These are phyloP conservation scores for Phocides pigmalion DNA, from an alignment of 1,140 invertebrate species.

Conservation along the genomic window DNA sequence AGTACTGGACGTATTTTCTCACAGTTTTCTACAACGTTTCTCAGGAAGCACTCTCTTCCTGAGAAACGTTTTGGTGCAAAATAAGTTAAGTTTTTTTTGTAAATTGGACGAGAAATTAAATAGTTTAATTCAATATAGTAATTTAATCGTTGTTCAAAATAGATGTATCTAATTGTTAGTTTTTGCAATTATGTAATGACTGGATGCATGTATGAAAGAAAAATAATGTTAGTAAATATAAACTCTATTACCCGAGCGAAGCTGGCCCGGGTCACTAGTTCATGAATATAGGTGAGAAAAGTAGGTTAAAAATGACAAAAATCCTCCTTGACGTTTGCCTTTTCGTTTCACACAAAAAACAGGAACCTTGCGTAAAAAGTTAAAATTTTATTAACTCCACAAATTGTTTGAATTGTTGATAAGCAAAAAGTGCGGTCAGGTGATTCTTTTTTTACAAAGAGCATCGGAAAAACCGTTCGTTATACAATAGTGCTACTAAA, in stretches of 20 bases:
- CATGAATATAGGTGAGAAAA: background rate
- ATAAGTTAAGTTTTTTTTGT: too few species aligned
- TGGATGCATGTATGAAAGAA: too few species aligned
- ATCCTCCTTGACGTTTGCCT: background rate
- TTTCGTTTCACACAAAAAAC: background rate
- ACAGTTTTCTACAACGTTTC: too few species aligned
- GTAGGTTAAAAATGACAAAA: background rate
- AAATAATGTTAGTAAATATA: too few species aligned
- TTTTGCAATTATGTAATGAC: too few species aligned
- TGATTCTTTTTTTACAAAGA: background rate
- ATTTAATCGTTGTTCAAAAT: too few species aligned
- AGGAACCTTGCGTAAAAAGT: slow-evolving; percentile 7
- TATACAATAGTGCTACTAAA: slow-evolving; percentile 6
- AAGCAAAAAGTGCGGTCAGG: slow-evolving; percentile 12
- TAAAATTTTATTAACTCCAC: slow-evolving; percentile 1
- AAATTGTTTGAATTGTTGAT: slow-evolving; percentile 12
- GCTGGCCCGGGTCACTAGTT: too few species aligned
- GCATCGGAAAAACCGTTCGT: slow-evolving; percentile 3
- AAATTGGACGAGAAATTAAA: too few species aligned
- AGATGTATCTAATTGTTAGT: too few species aligned
- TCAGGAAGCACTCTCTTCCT: background rate
- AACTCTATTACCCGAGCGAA: too few species aligned
- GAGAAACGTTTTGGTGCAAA: background rate
- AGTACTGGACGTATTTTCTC: too few species aligned
- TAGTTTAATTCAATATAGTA: too few species aligned